Conservation (phyloP, 2,888 invertebrate genomes). For the Epinotia brunnichana region DNA sequence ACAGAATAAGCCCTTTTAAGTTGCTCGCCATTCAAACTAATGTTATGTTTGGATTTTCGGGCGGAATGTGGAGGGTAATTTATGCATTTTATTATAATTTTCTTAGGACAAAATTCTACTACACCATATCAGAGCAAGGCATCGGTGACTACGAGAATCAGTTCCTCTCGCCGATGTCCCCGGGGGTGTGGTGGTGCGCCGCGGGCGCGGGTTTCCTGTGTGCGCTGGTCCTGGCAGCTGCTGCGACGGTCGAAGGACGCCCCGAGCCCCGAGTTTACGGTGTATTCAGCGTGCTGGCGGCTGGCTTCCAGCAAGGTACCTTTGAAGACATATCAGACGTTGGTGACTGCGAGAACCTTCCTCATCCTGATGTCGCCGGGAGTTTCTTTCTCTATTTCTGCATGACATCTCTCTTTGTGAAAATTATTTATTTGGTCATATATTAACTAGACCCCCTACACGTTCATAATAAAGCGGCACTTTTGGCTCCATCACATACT, state of each 20-base stretch:
- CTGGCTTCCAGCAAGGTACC: slow-evolving; percentile 73
- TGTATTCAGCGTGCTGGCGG: slow-evolving; percentile 71
- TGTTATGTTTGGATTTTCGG: too few species aligned
- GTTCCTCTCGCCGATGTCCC: slow-evolving; percentile 77
- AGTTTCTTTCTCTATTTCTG: too few species aligned
- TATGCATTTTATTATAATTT: background rate
- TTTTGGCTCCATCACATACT: too few species aligned
- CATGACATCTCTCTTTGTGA: too few species aligned
- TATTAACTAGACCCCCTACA: too few species aligned
- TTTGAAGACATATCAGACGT: background rate
- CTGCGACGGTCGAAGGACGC: slow-evolving; percentile 63
- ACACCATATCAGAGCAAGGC: slow-evolving; percentile 70
- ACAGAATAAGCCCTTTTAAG: too few species aligned
- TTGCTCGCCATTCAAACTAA: too few species aligned
- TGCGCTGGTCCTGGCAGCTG: slow-evolving; percentile 63
- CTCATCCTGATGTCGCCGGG: too few species aligned
- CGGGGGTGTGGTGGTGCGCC: slow-evolving; percentile 73
- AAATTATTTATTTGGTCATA: too few species aligned
- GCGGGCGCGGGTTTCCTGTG: slow-evolving; percentile 60
- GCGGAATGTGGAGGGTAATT: too few species aligned
- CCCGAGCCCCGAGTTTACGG: slow-evolving; percentile 61
- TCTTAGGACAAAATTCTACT: slow-evolving; percentile 74
- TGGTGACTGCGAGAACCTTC: too few species aligned
- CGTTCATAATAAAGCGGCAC: too few species aligned
- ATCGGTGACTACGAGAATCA: slow-evolving; percentile 73